phyloP scores from a whole-genome alignment of 2,797 vertebrate species.

The Scolopax rusticola region DNA sequence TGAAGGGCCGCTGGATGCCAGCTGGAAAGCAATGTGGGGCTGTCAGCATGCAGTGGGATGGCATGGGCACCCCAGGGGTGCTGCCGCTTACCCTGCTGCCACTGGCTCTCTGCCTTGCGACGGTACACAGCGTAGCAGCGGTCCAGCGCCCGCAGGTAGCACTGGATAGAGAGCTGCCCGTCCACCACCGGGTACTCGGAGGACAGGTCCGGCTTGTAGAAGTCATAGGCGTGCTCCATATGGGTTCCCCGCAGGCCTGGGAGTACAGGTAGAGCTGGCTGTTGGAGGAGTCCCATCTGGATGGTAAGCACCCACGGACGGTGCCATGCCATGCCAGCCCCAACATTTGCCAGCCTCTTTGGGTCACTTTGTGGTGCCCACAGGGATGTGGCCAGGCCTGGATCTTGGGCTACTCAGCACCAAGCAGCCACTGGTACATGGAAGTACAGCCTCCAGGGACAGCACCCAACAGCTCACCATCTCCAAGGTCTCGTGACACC shows the following conservation, averaged over 20 bases:
- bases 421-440: rapidly evolving
- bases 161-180: constrained; percentile 80
- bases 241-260: constrained; percentile 79
- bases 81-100: constrained; percentile 73
- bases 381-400: rapidly evolving
- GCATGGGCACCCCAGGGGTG: rapidly evolving
- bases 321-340: neutral
- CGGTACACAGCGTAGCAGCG: constrained; percentile 75
- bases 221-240: constrained; percentile 82
- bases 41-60: rapidly evolving
- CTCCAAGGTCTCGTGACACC: neutral
- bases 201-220: constrained; percentile 79
- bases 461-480: rapidly evolving
- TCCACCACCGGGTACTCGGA: constrained; percentile 81
- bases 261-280: neutral
- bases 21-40: constrained; percentile 36
- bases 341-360: neutral
- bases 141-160: constrained; percentile 79
- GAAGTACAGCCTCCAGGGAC: rapidly evolving
- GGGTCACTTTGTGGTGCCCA: neutral
- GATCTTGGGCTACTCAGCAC: neutral
- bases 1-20: constrained; percentile 71
- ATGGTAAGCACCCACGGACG: neutral
- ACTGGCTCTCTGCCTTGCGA: constrained; percentile 75
- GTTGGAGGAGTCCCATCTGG: rapidly evolving